Conservation (phyloP, 2,113 vertebrate species). For the Grantiella picta region DNA sequence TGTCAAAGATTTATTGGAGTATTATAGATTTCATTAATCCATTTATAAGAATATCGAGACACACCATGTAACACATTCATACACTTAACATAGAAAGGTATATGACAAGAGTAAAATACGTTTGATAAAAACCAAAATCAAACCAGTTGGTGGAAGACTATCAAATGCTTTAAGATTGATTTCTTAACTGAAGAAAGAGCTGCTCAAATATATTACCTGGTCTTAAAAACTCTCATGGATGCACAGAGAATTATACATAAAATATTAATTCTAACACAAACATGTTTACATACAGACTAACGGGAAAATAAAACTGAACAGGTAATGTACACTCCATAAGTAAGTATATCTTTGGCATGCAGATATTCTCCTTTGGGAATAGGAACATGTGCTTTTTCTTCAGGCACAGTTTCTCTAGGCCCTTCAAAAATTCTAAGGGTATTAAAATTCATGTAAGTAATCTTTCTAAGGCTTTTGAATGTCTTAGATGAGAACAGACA, state of each 20-base stretch:
- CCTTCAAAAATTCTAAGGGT: conserved; percentile 61
- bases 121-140: not conserved
- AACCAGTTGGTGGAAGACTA: not conserved
- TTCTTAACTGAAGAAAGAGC: not conserved
- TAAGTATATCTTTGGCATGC: conserved; percentile 48
- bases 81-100: not conserved
- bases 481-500: not conserved
- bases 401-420: conserved; percentile 63
- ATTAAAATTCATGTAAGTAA: conserved; percentile 34
- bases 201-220: not conserved
- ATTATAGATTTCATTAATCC: not conserved
- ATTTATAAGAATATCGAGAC: not conserved
- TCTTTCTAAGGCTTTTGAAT: not conserved
- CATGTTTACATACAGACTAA: not conserved
- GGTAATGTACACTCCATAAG: not conserved
- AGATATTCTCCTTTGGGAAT: conserved; percentile 55
- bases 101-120: not conserved
- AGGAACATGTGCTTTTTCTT: conserved; percentile 55
- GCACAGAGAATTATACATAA: not conserved
- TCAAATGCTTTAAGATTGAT: not conserved
- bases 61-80: not conserved
- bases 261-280: not conserved
- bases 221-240: not conserved
- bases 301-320: not conserved
- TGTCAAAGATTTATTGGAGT: not conserved